phyloP scores from a whole-genome alignment of 2,113 vertebrate genomes.

The Jacana jacana region DNA sequence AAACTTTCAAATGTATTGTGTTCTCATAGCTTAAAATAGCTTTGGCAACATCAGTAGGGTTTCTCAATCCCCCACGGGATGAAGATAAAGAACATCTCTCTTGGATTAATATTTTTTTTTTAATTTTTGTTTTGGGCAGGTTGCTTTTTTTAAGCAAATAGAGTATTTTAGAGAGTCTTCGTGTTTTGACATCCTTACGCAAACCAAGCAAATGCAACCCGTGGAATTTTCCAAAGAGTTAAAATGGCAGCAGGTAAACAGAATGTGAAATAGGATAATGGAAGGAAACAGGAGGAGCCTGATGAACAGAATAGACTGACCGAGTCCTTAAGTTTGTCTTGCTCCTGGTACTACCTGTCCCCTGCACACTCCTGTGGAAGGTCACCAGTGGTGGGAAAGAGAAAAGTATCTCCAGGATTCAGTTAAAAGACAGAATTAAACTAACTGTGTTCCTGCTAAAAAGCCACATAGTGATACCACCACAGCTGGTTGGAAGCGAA shows the following conservation, averaged over 20 bases:
- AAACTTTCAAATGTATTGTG: conserved; percentile 69
- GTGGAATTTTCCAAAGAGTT: background rate
- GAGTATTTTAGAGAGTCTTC: background rate
- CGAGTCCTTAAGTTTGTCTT: background rate
- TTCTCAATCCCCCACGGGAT: conserved; percentile 52
- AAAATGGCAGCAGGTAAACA: background rate
- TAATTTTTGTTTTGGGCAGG: background rate
- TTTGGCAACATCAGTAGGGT: conserved; percentile 50
- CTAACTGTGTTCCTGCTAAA: background rate
- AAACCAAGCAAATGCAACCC: background rate
- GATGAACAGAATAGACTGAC: background rate
- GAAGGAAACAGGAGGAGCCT: background rate
- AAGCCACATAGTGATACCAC: accelerated
- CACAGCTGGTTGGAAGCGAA: background rate
- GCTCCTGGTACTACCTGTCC: background rate
- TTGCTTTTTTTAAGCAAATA: conserved; percentile 12
- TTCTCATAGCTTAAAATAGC: conserved; percentile 63
- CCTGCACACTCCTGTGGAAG: background rate
- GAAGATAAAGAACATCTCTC: conserved; percentile 29
- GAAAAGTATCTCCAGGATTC: background rate
- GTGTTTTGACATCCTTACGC: background rate
- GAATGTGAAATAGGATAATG: background rate
- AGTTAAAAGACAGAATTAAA: background rate
- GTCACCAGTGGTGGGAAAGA: background rate
- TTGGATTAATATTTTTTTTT: background rate